Percentiles rank a stretch among this genome's conserved stretches.
Conservation (phyloP, 1,140 invertebrate genomes). For the Zaprionus tsacasi region DNA sequence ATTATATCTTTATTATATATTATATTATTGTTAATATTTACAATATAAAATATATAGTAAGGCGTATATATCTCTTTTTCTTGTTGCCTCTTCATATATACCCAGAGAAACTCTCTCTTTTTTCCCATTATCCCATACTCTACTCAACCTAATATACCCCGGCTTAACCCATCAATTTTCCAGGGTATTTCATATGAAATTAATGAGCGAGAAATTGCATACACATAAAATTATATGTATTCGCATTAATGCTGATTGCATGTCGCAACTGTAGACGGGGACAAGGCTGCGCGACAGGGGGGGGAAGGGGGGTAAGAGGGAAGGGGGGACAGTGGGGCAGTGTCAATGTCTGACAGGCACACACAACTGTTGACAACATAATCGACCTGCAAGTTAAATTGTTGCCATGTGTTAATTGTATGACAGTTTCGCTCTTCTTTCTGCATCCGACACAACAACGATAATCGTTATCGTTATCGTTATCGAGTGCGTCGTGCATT, state of each 20-base stretch:
- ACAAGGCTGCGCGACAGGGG: background rate
- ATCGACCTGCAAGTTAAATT: slow-evolving; percentile 69
- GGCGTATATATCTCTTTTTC: too few species aligned
- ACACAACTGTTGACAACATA: slow-evolving; percentile 65
- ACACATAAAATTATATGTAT: slow-evolving; percentile 45
- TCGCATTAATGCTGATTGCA: slow-evolving; percentile 41
- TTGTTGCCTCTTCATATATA: too few species aligned
- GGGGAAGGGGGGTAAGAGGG: background rate
- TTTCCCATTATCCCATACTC: too few species aligned
- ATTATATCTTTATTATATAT: too few species aligned
- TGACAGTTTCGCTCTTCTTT: slow-evolving; percentile 10
- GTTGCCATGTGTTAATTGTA: slow-evolving; percentile 63
- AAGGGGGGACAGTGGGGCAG: background rate
- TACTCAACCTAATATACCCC: background rate
- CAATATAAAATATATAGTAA: too few species aligned
- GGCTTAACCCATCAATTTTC: slow-evolving; percentile 1
- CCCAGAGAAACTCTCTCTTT: too few species aligned
- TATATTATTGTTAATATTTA: too few species aligned
- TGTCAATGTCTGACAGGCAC: slow-evolving; percentile 8
- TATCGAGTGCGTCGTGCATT: background rate
- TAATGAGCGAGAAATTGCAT: slow-evolving; percentile 59
- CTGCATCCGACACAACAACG: background rate
- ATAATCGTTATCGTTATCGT: slow-evolving; percentile 7
- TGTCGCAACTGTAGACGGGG: background rate
- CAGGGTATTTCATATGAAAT: slow-evolving; percentile 45